Evolutionary conservation across 2,888 invertebrate species (phyloP), one percentile per base, ranked within the genome.

Genomic region (Campoletis raptor): DNA sequence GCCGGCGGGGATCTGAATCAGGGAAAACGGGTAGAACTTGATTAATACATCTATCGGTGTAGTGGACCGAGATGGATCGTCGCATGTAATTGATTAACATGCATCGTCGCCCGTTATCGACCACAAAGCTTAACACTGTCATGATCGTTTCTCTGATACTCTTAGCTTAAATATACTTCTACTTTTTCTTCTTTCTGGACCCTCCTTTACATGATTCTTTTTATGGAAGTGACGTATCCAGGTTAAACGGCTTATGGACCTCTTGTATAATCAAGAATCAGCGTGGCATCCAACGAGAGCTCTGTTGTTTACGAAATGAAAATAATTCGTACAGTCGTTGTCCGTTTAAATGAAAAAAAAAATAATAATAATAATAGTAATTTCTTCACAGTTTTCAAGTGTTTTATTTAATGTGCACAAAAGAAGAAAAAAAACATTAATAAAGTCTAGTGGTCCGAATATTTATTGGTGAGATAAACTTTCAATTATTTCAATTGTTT

Each of bases 211-310:
- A 90, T 82, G 84, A 84, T 88, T 89, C 89, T 82, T 83, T 89
- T 91, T 90, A 82, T 76, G 88, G 87, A 79, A 86, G 86, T 91
- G 91, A 91, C 91, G 90, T 88, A 90, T 88, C 70, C 87, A 85
- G 91, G 91, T 91, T 89, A 91, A 91, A 85, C 89, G 80, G 73
- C 70, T 81, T 81, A 76, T 86, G 86, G 85, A 85, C 90, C 86
- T 83, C 82, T 79, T 76, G 87, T 85, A 86, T 88, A 81, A 70
- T 69, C 81, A 61, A 80, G 72, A 67, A 83, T 85, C 87, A 87
- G 85, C 89, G 85, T 89, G 18, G 48, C 69, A 30, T 61, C 40
- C 61, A 72, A 70, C 52, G 21, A 21, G 15, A 2, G 8, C 21
- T 21, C 30, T 48, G 48, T 70, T 48, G 10, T 48, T 48, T 30